Evolutionary conservation across 2,113 vertebrate species (phyloP).

Genomic region (Oryzias woworae): DNA sequence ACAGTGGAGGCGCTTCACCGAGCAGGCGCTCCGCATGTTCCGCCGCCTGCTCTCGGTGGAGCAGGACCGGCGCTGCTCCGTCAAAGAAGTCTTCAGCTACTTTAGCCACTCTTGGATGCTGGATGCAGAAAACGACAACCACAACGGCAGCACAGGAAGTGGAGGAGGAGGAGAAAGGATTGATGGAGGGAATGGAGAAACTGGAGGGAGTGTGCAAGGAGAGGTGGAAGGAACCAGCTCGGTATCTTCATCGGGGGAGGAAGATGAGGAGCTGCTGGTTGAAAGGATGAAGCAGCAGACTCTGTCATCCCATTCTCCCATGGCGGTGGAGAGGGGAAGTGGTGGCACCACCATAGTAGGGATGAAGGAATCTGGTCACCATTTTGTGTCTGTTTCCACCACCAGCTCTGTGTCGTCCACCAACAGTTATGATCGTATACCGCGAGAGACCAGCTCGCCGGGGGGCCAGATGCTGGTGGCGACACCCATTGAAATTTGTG

Average conservation of each 20-base stretch:
- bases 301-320: conserved; percentile 69
- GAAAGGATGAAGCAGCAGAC: conserved; percentile 84
- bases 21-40: conserved; percentile 84
- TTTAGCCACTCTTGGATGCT: conserved; percentile 84
- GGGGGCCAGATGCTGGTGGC: conserved; percentile 79
- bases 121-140: conserved; percentile 72
- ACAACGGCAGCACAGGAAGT: conserved; percentile 35
- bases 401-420: conserved; percentile 82
- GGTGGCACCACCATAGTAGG: conserved; percentile 56
- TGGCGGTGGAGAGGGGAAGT: conserved; percentile 48
- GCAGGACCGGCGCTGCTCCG: conserved; percentile 79
- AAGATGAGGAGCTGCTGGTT: conserved; percentile 79
- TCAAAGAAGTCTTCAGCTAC: conserved; percentile 83
- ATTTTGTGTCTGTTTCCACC: conserved; percentile 79
- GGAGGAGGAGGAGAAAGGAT: conserved; percentile 40
- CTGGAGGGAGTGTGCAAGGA: conserved; percentile 40
- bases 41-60: conserved; percentile 81
- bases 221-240: conserved; percentile 63
- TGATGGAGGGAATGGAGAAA: background rate
- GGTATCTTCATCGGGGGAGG: conserved; percentile 72
- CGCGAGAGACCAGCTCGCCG: conserved; percentile 74
- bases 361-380: conserved; percentile 64
- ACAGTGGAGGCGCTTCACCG: conserved; percentile 84
- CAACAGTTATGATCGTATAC: conserved; percentile 80
- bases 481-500: conserved; percentile 84